Evolutionary conservation across 2,113 vertebrate genomes (phyloP), one percentile per base, ranked within the genome.

Genomic region (Etia nguti): DNA sequence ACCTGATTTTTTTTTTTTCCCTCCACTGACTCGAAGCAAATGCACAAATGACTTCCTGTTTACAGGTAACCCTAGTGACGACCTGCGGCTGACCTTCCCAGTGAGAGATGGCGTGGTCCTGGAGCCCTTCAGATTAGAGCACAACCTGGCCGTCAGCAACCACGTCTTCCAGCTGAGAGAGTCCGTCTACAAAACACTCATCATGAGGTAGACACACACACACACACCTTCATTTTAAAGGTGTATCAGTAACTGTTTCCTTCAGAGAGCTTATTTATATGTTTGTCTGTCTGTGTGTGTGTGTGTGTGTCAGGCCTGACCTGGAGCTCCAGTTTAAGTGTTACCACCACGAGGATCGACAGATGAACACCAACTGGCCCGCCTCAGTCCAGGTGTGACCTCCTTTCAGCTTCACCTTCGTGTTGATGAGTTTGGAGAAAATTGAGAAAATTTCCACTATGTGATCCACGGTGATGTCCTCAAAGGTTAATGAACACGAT

Each of bases 361-460:
- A 99, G 96, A 98, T 98, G 97, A 98, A 98, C 94, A 98, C 98
- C 83, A 99, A 99, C 96, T 99, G 98, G 98, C 98, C 98, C 0
- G 98, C 97, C 7, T 99, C 98, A 0, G 98, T 99, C 88, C 98
- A 99, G 96, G 98, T 96, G 26, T 3, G 70, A 41, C 38, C 73
- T 48, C 34, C 55, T 34, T 11, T 8, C 4, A 59, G 2, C 6
- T 62, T 38, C 18, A 36, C 31, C 31, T 20, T 62, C 20, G 18
- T 62, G 59, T 62, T 36, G 10, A 62, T 62, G 59, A 62, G 10
- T 62, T 62, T 36, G 16, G 29, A 34, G 9, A 62, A 62, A 62
- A 6, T 18, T 0, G 15, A 6, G 16, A 34, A 62, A 20, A 20
- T 36, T 20, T 34, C 29, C 31, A 62, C 18, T 5, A 10, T 20